phyloP scores from a whole-genome alignment of 2,888 invertebrate genomes.

The Timandra comae region DNA sequence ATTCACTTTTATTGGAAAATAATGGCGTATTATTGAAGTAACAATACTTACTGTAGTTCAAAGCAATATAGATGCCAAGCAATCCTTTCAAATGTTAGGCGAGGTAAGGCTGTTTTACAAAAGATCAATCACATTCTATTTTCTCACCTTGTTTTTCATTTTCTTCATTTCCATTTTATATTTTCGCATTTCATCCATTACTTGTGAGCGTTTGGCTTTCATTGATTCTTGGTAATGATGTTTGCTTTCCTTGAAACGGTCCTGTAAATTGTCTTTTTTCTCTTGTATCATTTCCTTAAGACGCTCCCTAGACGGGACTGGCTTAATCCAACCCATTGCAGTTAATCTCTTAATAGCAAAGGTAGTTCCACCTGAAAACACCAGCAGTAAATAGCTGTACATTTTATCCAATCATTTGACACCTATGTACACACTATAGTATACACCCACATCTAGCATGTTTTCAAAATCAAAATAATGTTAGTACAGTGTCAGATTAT shows the following conservation, averaged over 20 bases:
- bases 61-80: too few species aligned
- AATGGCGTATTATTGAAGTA: too few species aligned
- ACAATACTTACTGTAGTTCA: too few species aligned
- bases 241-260: constrained; percentile 76
- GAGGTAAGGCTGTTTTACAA: too few species aligned
- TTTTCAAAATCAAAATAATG: neutral
- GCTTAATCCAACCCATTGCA: constrained; percentile 87
- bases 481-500: too few species aligned
- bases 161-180: constrained; percentile 68
- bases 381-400: too few species aligned
- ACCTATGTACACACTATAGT: too few species aligned
- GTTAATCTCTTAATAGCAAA: constrained; percentile 88
- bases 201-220: constrained; percentile 55
- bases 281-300: constrained; percentile 80
- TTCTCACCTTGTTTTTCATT: constrained; percentile 66
- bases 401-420: too few species aligned
- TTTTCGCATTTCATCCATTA: constrained; percentile 72
- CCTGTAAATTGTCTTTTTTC: constrained; percentile 78
- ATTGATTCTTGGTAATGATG: constrained; percentile 61
- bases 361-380: constrained; percentile 90
- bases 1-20: too few species aligned
- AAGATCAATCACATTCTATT: too few species aligned
- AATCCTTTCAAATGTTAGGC: too few species aligned
- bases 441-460: too few species aligned
- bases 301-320: constrained; percentile 82